These are phyloP conservation scores for Hypena proboscidalis DNA, from an alignment of 2,888 invertebrate species.

Conservation along the genomic window DNA sequence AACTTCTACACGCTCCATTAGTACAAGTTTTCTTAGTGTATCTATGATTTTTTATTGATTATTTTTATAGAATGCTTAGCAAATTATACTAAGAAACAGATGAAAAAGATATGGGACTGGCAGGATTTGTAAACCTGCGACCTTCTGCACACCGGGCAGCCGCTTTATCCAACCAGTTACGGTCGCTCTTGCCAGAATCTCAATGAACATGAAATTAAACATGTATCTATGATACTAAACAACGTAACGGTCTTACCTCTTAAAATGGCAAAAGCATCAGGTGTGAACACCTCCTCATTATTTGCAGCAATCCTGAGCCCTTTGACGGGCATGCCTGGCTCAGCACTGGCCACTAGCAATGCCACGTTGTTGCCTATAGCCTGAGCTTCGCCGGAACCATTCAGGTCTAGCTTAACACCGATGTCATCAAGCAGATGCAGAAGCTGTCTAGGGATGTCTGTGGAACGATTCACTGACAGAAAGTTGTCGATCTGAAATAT, in stretches of 20 bases:
- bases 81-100: no score
- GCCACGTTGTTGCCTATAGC: slow-evolving; percentile 67
- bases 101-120: no score
- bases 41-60: no score
- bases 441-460: slow-evolving; percentile 65
- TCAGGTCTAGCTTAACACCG: slow-evolving; percentile 60
- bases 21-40: no score
- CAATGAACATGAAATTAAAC: no score
- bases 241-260: slow-evolving; percentile 53
- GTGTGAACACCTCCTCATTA: slow-evolving; percentile 53
- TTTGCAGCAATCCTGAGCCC: slow-evolving; percentile 65
- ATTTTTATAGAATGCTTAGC: no score
- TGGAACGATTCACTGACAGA: slow-evolving; percentile 50
- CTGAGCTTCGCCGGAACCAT: slow-evolving; percentile 49
- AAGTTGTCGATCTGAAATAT: slow-evolving; percentile 63
- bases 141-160: no score
- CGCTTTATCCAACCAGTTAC: no score
- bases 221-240: no score
- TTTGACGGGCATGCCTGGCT: slow-evolving; percentile 56
- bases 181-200: no score
- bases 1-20: no score
- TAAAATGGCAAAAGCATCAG: slow-evolving; percentile 64
- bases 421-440: slow-evolving; percentile 68
- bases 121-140: no score
- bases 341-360: slow-evolving; percentile 64